phyloP scores from a whole-genome alignment of 2,797 vertebrate genomes.

The Poeciliopsis presidionis region DNA sequence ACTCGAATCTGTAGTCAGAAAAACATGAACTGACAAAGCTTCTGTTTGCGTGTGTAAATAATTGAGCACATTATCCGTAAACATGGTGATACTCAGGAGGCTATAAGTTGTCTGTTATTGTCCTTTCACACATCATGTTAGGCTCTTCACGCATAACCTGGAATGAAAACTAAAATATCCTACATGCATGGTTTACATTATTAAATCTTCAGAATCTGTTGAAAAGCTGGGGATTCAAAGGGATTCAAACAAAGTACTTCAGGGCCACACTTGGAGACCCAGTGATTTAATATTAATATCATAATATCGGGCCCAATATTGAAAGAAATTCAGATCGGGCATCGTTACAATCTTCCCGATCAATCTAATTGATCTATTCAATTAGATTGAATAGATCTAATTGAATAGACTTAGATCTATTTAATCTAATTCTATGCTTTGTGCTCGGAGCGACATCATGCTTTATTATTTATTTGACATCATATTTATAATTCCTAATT shows the following conservation, averaged over 20 bases:
- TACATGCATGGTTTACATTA: background rate
- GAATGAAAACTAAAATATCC: constrained; percentile 19
- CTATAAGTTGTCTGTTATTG: constrained; percentile 60
- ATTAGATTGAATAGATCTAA: no score
- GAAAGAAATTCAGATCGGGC: no score
- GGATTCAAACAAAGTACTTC: background rate
- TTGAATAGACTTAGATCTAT: no score
- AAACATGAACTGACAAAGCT: constrained; percentile 71
- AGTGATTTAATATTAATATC: no score
- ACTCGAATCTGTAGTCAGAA: constrained; percentile 72
- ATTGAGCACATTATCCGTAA: constrained; percentile 41
- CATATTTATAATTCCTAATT: no score
- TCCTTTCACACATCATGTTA: constrained; percentile 44
- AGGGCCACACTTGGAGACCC: background rate
- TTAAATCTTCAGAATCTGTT: background rate
- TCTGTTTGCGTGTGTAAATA: constrained; percentile 37
- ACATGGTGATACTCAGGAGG: constrained; percentile 57
- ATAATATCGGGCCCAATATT: no score
- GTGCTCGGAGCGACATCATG: no score
- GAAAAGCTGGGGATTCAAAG: background rate
- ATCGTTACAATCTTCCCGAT: no score
- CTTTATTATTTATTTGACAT: no score
- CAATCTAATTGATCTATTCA: no score
- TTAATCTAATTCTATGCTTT: no score
- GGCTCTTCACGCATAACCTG: constrained; percentile 12